Conservation (phyloP, 2,113 vertebrate genomes). For the Xenopus laevis region DNA sequence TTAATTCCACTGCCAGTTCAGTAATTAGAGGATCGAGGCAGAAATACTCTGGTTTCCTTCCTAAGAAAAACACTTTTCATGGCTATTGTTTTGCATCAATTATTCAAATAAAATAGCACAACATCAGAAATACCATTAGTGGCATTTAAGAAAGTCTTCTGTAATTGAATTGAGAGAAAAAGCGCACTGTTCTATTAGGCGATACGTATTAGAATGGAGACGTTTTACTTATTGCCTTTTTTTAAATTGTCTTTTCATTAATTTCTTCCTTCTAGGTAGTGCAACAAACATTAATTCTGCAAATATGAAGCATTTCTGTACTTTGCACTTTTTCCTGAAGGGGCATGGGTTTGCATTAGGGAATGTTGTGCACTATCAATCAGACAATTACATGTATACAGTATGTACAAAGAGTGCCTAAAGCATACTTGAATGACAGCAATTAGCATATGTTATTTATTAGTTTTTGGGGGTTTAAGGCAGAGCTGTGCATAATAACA, state of each 20-base stretch:
- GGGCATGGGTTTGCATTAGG: neutral
- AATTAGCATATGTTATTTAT: slow-evolving; percentile 21
- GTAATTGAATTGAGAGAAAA: neutral
- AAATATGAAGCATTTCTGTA: too few species aligned
- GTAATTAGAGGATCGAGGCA: too few species aligned
- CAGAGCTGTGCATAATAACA: neutral
- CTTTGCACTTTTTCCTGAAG: too few species aligned
- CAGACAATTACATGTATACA: neutral
- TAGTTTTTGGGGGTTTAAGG: too few species aligned
- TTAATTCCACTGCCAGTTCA: too few species aligned
- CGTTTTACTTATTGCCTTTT: neutral
- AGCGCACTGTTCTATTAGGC: too few species aligned
- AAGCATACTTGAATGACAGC: neutral
- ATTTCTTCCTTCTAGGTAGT: neutral
- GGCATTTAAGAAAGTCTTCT: neutral
- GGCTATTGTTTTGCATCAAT: neutral
- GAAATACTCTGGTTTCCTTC: neutral
- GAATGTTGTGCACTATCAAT: neutral
- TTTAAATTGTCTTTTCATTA: neutral
- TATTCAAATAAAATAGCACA: neutral
- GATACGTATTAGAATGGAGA: too few species aligned
- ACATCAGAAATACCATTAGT: neutral
- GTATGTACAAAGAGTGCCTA: neutral
- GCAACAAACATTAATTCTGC: neutral
- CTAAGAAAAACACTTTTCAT: neutral